Conservation (phyloP, 2,888 invertebrate species). For the Sericinus montela region DNA sequence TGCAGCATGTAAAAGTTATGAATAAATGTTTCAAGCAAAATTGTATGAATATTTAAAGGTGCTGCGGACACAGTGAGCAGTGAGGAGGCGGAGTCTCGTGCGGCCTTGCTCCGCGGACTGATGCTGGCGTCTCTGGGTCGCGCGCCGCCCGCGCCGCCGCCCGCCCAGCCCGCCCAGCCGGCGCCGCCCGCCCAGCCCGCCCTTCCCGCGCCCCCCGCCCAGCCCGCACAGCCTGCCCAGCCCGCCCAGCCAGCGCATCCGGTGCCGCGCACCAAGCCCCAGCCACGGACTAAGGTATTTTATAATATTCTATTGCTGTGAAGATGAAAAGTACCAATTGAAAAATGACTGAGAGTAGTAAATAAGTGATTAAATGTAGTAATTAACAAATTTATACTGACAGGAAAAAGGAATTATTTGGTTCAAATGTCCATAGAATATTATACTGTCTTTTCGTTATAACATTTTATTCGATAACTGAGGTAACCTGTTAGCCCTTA, state of each 20-base stretch:
- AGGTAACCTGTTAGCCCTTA: no score
- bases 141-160: constrained; percentile 40
- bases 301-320: no score
- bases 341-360: no score
- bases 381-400: no score
- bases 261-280: constrained; percentile 58
- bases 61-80: constrained; percentile 31
- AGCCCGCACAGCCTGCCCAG: constrained; percentile 25
- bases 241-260: constrained; percentile 34
- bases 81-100: constrained; percentile 57
- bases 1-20: neutral
- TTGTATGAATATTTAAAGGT: neutral
- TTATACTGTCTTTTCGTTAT: no score
- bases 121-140: constrained; percentile 69
- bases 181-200: constrained; percentile 32
- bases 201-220: constrained; percentile 22
- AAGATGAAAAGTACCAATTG: no score
- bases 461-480: no score
- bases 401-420: no score
- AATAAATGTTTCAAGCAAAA: neutral
- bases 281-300: constrained; percentile 66
- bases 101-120: constrained; percentile 64
- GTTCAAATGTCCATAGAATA: no score
- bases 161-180: constrained; percentile 32
- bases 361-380: no score